A percentile compares a stretch with the other conserved stretches of the same genome.
These are phyloP conservation scores for Papilio protenor DNA, from an alignment of 2,888 invertebrate species.

Conservation along the genomic window DNA sequence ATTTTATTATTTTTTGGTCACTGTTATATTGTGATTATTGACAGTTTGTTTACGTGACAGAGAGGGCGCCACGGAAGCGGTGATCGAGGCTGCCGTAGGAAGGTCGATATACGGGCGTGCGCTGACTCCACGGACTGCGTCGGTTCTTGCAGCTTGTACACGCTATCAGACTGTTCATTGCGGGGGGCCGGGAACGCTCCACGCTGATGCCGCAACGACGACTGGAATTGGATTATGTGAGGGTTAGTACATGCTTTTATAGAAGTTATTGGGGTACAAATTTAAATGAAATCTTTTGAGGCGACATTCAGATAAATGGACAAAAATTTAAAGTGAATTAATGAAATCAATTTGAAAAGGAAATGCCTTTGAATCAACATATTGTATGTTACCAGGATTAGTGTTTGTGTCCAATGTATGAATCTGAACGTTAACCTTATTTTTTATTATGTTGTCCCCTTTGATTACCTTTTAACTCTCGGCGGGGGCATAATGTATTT, in stretches of 20 bases:
- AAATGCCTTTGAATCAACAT: no score
- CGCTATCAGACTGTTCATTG: constrained; percentile 89
- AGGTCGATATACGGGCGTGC: constrained; percentile 72
- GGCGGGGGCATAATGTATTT: constrained; percentile 64
- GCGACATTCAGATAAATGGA: not conserved
- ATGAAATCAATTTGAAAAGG: not conserved
- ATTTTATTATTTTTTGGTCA: no score
- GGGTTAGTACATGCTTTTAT: not conserved
- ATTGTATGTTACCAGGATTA: no score
- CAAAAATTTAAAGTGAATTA: not conserved
- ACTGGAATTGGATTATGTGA: constrained; percentile 58
- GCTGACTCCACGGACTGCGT: constrained; percentile 77
- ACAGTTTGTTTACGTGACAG: constrained; percentile 54
- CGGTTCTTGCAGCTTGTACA: constrained; percentile 91
- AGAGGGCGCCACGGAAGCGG: constrained; percentile 67
- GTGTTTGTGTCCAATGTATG: no score
- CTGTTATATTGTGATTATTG: no score
- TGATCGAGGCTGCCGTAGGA: constrained; percentile 77
- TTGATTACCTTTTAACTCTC: constrained; percentile 67
- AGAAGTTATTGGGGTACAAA: no score
- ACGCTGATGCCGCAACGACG: constrained; percentile 83
- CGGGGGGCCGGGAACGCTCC: constrained; percentile 87
- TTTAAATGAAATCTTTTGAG: not conserved
- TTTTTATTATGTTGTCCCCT: not conserved
- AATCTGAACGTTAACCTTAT: no score